Evolutionary conservation across 1,140 invertebrate species (phyloP), one percentile per base, ranked within the genome.

Genomic region (Leptopilina boulardi): DNA sequence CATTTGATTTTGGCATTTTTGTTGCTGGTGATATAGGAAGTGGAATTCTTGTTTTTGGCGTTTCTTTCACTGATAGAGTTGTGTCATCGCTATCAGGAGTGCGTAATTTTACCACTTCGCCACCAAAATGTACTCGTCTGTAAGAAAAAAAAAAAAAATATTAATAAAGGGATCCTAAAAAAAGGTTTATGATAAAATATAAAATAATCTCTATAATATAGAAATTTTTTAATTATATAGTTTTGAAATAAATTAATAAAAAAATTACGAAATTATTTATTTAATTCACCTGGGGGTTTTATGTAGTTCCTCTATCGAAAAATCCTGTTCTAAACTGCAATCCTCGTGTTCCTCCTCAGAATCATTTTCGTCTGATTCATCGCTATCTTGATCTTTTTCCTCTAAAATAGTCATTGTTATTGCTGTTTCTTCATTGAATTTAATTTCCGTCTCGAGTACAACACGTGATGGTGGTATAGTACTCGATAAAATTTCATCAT

Each of bases 391-490:
- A 70, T 91, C 83, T 78, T 92, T 93, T 84, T 95, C 94, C 85
- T 96, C 95, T 0, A 96, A 87, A 75, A 96, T 95, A 1, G 95
- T 95, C 95, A 96, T 96, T 0, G 94, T 96, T 10, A 96, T 94
- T 0, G 94, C 94, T 0, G 94, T 95, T 72, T 95, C 94, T 11
- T 95, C 93, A 80, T 95, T 93, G 72, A 96, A 94, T 83, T 95
- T 94, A 18, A 96, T 95, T 91, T 96, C 95, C 0, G 95, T 96
- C 90, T 96, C 95, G 74, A 96, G 91, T 47, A 96, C 94, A 0
- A 96, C 92, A 88, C 94, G 94, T 5, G 85, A 84, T 1, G 84
- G 82, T 3, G 83, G 84, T 47, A 85, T 86, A 0, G 47, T 26
- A 8, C 66, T 26, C 0, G 70, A 77, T 18, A 42, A 26, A 0